phyloP scores from a whole-genome alignment of 1,140 invertebrate genomes.

The Grapholita molesta region DNA sequence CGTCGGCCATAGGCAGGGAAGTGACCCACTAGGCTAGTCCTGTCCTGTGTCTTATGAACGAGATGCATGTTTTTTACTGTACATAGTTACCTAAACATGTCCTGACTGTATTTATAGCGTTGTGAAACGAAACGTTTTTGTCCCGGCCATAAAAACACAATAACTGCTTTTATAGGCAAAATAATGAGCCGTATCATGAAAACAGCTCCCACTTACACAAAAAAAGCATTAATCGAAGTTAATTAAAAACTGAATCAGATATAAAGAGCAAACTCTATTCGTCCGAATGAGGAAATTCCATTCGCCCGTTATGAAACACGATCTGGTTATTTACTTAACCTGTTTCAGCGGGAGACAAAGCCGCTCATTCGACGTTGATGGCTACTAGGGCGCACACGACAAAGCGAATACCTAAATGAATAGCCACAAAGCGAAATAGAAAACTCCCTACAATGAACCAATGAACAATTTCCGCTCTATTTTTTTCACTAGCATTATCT shows the following conservation, averaged over 20 bases:
- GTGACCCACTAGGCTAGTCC: too few species aligned
- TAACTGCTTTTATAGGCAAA: background rate
- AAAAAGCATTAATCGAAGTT: constrained; percentile 46
- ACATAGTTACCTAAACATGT: too few species aligned
- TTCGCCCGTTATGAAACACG: constrained; percentile 44
- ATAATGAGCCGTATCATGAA: constrained; percentile 17
- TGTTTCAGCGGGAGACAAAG: constrained; percentile 49
- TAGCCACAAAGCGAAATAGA: constrained; percentile 37
- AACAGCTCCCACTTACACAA: constrained; percentile 16
- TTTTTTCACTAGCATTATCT: constrained; percentile 19
- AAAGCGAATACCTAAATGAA: constrained; percentile 48
- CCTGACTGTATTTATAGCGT: too few species aligned
- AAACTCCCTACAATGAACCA: constrained; percentile 21
- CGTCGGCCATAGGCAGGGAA: too few species aligned
- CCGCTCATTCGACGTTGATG: constrained; percentile 39
- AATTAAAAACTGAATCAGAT: constrained; percentile 64
- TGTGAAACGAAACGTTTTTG: background rate
- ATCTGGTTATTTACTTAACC: constrained; percentile 65
- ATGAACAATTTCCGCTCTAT: constrained; percentile 23
- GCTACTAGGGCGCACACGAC: constrained; percentile 26
- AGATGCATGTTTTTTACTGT: too few species aligned
- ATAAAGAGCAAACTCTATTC: constrained; percentile 55
- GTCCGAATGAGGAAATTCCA: constrained; percentile 44
- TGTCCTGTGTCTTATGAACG: too few species aligned
- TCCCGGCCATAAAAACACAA: background rate